These are phyloP conservation scores for Pseudomyrmex dendroicus DNA, from an alignment of 1,140 invertebrate species.

Conservation along the genomic window DNA sequence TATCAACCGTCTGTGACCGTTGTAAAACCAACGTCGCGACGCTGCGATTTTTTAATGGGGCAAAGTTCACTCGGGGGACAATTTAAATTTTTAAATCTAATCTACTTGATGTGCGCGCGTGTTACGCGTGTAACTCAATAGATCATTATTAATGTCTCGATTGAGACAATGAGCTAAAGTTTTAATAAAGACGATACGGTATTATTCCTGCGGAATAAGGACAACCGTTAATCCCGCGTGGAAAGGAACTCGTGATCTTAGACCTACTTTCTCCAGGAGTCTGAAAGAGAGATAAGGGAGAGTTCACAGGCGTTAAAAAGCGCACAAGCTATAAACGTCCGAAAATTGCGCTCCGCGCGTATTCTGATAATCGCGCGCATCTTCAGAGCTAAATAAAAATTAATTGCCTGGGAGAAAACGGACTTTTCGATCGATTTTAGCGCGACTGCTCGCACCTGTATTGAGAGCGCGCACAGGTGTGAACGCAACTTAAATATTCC, in stretches of 20 bases:
- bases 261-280: constrained; percentile 39
- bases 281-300: constrained; percentile 29
- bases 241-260: constrained; percentile 39
- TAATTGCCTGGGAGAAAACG: no score
- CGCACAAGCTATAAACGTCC: not conserved
- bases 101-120: not conserved
- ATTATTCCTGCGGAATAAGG: not conserved
- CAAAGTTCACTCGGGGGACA: not conserved
- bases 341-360: not conserved
- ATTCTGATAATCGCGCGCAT: no score
- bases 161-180: not conserved
- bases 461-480: constrained; percentile 3
- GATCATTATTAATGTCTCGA: not conserved
- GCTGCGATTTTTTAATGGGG: not conserved
- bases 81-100: constrained; percentile 1
- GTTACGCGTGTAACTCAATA: not conserved
- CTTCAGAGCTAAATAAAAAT: no score
- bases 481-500: constrained; percentile 44
- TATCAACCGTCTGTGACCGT: not conserved
- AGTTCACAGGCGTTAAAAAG: not conserved
- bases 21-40: no score
- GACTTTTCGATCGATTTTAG: no score
- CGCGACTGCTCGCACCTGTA: not conserved
- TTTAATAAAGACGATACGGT: not conserved
- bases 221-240: constrained; percentile 11